These are phyloP conservation scores for Drosophila nr. perissopoda DNA, from an alignment of 2,888 invertebrate genomes.

Conservation along the genomic window DNA sequence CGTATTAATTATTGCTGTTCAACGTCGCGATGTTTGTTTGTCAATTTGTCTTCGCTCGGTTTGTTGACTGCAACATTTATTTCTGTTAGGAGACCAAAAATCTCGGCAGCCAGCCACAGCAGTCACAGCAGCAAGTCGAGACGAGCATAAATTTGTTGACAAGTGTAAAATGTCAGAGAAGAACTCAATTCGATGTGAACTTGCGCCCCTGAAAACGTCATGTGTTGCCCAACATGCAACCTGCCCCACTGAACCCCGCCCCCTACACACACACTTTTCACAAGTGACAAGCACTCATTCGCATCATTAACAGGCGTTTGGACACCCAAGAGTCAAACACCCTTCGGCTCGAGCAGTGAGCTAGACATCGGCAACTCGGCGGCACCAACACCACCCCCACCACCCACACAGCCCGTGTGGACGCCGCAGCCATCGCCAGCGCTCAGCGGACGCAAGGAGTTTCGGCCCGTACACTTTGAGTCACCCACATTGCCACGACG, in stretches of 20 bases:
- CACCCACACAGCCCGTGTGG: constrained; percentile 91
- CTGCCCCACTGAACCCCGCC: constrained; percentile 12
- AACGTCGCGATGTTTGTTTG: constrained; percentile 79
- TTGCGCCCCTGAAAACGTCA: constrained; percentile 74
- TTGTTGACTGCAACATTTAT: constrained; percentile 71
- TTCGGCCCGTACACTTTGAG: constrained; percentile 91
- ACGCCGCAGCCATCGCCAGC: constrained; percentile 91
- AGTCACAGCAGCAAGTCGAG: constrained; percentile 12
- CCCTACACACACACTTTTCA: constrained; percentile 16
- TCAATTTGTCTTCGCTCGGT: constrained; percentile 79
- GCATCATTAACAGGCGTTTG: constrained; percentile 78
- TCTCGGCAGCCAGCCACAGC: constrained; percentile 4
- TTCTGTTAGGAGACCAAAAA: constrained; percentile 43
- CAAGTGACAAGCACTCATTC: constrained; percentile 23
- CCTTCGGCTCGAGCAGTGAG: constrained; percentile 79
- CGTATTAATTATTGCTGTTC: constrained; percentile 80
- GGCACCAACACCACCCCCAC: constrained; percentile 85
- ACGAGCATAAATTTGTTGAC: constrained; percentile 71
- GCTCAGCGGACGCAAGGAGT: constrained; percentile 89
- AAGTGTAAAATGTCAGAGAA: constrained; percentile 69
- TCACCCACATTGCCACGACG: constrained; percentile 88
- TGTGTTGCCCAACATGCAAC: constrained; percentile 36
- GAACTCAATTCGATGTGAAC: constrained; percentile 54
- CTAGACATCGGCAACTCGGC: constrained; percentile 81
- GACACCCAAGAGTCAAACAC: constrained; percentile 83